Evolutionary conservation across 2,113 vertebrate genomes (phyloP).

Genomic region (Tetrax tetrax): DNA sequence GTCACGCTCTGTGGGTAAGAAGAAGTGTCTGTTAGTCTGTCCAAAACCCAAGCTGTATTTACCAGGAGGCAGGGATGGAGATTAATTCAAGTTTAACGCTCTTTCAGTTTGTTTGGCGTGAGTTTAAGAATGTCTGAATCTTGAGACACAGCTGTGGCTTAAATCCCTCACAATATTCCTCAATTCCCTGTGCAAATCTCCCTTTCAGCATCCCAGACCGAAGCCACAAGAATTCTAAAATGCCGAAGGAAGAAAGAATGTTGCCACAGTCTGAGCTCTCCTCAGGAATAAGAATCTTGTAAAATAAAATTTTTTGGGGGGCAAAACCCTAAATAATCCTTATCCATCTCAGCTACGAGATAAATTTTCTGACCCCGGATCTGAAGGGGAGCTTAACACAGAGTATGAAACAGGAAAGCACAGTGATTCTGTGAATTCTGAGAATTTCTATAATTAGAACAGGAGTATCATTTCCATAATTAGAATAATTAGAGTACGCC

Average conservation of each 20-base stretch:
- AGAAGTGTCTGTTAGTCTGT: not conserved
- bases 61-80: not conserved
- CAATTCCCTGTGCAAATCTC: not conserved
- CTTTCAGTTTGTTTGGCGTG: not conserved
- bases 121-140: not conserved
- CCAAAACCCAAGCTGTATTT: not conserved
- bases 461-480: no score
- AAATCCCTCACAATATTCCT: not conserved
- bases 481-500: not conserved
- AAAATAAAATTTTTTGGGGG: not conserved
- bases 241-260: not conserved
- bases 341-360: not conserved
- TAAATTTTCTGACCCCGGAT: not conserved
- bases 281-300: not conserved
- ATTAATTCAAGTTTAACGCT: not conserved
- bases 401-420: not conserved
- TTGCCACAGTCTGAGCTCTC: not conserved
- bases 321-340: not conserved
- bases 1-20: not conserved
- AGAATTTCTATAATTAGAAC: not conserved
- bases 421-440: no score
- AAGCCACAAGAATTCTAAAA: not conserved
- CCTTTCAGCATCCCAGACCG: not conserved
- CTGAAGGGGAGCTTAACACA: fast-evolving
- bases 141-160: not conserved